These are phyloP conservation scores for Microplitis manilae DNA, from an alignment of 2,888 invertebrate species.

Conservation along the genomic window DNA sequence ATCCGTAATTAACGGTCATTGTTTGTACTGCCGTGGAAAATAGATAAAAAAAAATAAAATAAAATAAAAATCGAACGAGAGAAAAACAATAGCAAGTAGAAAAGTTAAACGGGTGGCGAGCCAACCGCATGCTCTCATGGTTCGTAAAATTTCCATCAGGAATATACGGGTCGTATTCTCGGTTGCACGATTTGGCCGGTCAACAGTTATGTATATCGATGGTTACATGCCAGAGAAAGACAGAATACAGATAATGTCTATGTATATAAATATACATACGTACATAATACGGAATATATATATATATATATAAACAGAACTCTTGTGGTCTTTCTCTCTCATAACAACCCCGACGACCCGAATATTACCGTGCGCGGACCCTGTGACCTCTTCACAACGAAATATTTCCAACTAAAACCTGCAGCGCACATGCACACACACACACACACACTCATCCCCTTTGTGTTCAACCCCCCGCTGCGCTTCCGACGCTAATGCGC, in stretches of 20 bases:
- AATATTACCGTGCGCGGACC: constrained; percentile 32
- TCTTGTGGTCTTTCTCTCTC: not conserved
- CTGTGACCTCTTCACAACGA: constrained; percentile 36
- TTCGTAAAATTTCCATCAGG: constrained; percentile 39
- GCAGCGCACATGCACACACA: not conserved
- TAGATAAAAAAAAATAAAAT: not conserved
- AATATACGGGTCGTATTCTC: constrained; percentile 36
- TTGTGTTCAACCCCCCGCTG: constrained; percentile 6
- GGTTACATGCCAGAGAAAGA: constrained; percentile 19
- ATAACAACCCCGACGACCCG: constrained; percentile 28
- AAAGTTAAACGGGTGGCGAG: constrained; percentile 20
- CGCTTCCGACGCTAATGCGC: constrained; percentile 45
- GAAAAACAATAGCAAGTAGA: constrained; percentile 9
- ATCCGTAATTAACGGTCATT: constrained; percentile 1
- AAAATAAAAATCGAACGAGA: not conserved
- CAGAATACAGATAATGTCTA: not conserved
- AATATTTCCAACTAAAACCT: not conserved
- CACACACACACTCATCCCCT: not conserved
- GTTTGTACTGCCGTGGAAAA: constrained; percentile 3
- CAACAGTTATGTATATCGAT: constrained; percentile 42
- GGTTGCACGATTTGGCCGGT: constrained; percentile 31
- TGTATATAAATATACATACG: not conserved
- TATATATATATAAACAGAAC: not conserved
- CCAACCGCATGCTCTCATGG: constrained; percentile 36
- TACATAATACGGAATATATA: no score